Conservation (phyloP, 2,797 vertebrate genomes). For the Tamandua tetradactyla region DNA sequence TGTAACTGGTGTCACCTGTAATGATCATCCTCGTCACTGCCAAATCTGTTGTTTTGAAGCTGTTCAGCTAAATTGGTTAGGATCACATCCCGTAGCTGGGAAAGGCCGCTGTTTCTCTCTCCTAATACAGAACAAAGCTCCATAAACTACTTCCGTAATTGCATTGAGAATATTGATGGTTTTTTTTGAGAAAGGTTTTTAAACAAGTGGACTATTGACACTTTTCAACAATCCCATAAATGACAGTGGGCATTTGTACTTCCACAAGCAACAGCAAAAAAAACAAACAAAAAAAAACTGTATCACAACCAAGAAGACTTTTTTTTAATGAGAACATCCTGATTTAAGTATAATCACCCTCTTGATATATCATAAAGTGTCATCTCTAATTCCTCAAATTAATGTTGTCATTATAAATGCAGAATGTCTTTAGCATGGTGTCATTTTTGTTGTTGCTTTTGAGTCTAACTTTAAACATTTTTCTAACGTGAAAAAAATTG, state of each 20-base stretch:
- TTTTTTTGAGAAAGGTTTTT: neutral
- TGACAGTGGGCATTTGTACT: neutral
- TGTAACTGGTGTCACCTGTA: slow-evolving; percentile 89
- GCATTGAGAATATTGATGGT: slow-evolving; percentile 1
- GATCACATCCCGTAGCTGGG: slow-evolving; percentile 96
- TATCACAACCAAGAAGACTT: neutral
- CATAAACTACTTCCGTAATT: neutral
- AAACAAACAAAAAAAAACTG: slow-evolving; percentile 40
- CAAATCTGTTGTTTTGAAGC: slow-evolving; percentile 98
- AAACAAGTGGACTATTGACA: neutral
- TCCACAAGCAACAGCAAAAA: neutral
- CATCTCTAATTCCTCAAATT: slow-evolving; percentile 5
- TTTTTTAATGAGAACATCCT: neutral
- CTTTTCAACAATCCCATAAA: neutral
- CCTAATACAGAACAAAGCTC: slow-evolving; percentile 85
- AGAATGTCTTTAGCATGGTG: neutral
- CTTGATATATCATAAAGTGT: neutral
- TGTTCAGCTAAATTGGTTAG: slow-evolving; percentile 95
- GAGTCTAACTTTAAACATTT: slow-evolving; percentile 42
- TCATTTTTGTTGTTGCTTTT: neutral
- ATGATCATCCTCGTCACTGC: slow-evolving; percentile 98
- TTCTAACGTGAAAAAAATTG: neutral
- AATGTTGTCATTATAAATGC: slow-evolving; percentile 36
- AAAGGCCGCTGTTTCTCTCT: slow-evolving; percentile 94
- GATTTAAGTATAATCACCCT: neutral